Evolutionary conservation across 92 coral and sea anemone species (phyloP).

Genomic region (Paramuricea clavata): DNA sequence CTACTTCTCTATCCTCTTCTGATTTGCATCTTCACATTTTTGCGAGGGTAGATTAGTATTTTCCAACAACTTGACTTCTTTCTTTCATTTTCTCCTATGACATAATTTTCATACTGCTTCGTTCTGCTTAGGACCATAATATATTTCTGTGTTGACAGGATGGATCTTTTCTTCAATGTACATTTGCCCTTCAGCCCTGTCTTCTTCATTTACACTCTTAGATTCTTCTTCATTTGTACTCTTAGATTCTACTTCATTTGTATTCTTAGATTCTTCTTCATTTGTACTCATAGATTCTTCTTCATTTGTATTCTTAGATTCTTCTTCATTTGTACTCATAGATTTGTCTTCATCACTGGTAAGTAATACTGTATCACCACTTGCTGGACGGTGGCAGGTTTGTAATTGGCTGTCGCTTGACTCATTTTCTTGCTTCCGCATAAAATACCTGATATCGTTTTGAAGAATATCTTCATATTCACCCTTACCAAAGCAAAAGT

Average conservation of each 20-base stretch:
- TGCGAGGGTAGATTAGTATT: not conserved
- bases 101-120: not conserved
- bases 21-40: not conserved
- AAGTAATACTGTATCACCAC: not conserved
- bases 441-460: not conserved
- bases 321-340: no score
- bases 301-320: no score
- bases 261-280: no score
- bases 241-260: not conserved
- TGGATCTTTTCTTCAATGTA: not conserved
- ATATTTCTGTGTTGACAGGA: not conserved
- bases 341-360: not conserved
- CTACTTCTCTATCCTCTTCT: conserved; percentile 10
- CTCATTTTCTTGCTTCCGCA: not conserved
- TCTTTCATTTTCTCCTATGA: not conserved
- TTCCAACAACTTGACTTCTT: not conserved
- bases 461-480: conserved; percentile 4
- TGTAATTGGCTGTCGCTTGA: not conserved
- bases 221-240: not conserved
- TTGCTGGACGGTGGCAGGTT: not conserved
- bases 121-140: not conserved
- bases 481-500: no score
- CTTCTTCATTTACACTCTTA: not conserved
- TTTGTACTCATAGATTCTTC: no score
- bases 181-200: not conserved